phyloP scores from a whole-genome alignment of 2,113 vertebrate genomes.

The rabbit (Oryctolagus cuniculus) region DNA sequence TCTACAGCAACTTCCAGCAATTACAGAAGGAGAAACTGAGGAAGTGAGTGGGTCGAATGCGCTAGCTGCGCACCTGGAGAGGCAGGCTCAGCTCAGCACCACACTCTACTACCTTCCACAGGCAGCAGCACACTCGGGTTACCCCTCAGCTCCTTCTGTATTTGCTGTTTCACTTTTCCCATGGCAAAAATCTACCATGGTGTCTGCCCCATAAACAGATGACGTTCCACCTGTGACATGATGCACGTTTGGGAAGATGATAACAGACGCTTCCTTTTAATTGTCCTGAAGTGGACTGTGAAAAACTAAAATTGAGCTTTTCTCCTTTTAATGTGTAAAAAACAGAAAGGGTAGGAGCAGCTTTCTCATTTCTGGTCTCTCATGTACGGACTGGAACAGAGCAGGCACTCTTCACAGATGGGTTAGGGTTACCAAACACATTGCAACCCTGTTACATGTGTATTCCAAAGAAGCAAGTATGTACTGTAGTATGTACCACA shows the following conservation, averaged over 20 bases:
- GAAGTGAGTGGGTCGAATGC: no score
- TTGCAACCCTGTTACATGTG: neutral
- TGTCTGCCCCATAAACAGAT: constrained; percentile 5
- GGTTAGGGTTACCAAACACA: neutral
- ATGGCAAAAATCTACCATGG: constrained; percentile 61
- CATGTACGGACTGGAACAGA: constrained; percentile 59
- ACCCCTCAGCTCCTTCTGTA: constrained; percentile 42
- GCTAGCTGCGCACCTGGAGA: fast-evolving
- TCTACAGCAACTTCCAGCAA: neutral
- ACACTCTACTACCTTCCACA: neutral
- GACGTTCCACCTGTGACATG: constrained; percentile 43
- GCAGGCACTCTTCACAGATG: neutral
- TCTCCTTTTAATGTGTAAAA: constrained; percentile 39
- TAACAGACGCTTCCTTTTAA: constrained; percentile 69
- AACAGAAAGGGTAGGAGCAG: constrained; percentile 73
- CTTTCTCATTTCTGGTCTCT: constrained; percentile 64
- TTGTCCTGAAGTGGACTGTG: constrained; percentile 76
- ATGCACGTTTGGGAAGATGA: neutral
- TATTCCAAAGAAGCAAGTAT: neutral
- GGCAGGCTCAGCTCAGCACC: fast-evolving
- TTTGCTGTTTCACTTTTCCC: neutral
- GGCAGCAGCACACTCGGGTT: fast-evolving
- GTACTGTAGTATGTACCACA: neutral
- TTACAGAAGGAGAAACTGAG: neutral
- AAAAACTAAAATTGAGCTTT: constrained; percentile 82